Base-by-base conservation (phyloP, 2,888 invertebrate genomes). In the Caenorhabditis plicata region DNA sequence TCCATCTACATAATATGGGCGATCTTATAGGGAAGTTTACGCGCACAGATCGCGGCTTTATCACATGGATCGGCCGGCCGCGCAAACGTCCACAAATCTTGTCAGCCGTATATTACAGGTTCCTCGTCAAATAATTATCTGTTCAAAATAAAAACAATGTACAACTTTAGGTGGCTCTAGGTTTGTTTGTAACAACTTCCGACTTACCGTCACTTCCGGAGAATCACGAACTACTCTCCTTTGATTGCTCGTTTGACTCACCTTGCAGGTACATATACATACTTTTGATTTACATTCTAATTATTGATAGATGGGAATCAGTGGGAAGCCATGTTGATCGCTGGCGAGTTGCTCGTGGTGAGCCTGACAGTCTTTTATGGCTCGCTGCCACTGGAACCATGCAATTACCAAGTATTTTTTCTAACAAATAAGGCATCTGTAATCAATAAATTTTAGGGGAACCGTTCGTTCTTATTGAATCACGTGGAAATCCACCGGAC, bases 361-460 rank as follows among this genome's bases (percentile, higher is more conserved):
- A 78, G 45, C 78, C 78, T 5, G 78, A 78, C 38, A 65, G 70
- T 42, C 47, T 78, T 9, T 55, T 78, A 27, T 78, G 78, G 78
- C 40, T 78, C 32, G 78, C 78, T 9, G 77, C 77, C n/a, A 78
- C 78, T 17, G 78, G 78, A 26, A 78, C 78, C 9, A 75, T 75
- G 73, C 71, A 73, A 52, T 54, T 75, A 33, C 78, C 78, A 26
- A 52, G 73, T 68, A 39, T 45, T 39, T 33, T 23, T 22, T 4
- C 3, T 36, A 13, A 33, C 11, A 33, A 33, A 9, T 17, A n/a
- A n/a, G 33, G 33, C 7, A n/a, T 33, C 20, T 19, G 36, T 20
- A 15, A 19, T 17, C 3, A 36, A 19, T n/a, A 4, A 4, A 27
- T 36, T 68, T 27, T 38, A 72, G 74, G 66, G 26, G 74, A 78